phyloP scores from a whole-genome alignment of 2,113 vertebrate genomes.

The Actenoides hombroni region DNA sequence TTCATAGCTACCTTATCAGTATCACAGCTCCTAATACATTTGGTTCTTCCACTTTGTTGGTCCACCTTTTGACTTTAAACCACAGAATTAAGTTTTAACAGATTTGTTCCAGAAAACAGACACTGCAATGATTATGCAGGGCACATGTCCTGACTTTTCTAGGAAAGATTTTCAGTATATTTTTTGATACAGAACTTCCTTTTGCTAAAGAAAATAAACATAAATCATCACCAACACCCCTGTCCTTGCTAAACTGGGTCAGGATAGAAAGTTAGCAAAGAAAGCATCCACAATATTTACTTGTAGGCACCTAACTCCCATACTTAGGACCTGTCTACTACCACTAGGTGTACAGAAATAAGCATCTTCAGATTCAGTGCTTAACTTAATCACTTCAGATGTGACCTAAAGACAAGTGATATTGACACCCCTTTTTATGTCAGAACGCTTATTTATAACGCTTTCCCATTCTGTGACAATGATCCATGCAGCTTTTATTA shows the following conservation, averaged over 20 bases:
- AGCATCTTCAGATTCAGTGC: neutral
- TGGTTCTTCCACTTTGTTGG: neutral
- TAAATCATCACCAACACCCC: neutral
- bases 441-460: neutral
- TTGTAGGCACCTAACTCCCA: neutral
- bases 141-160: neutral
- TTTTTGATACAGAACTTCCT: neutral
- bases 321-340: neutral
- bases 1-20: neutral
- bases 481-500: neutral
- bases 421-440: neutral
- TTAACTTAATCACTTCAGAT: neutral
- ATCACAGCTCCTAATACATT: neutral
- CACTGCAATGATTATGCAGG: neutral
- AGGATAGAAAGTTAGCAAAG: neutral
- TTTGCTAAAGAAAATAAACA: neutral
- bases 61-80: slow-evolving; percentile 7
- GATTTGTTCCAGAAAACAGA: neutral
- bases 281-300: neutral
- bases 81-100: neutral
- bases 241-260: neutral
- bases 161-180: neutral
- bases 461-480: neutral
- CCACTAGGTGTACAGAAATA: neutral
- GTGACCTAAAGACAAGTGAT: neutral